Percentiles rank a stretch among this genome's conserved stretches.
Evolutionary conservation across 2,888 invertebrate species (phyloP).

Genomic region (Troides aeacus): DNA sequence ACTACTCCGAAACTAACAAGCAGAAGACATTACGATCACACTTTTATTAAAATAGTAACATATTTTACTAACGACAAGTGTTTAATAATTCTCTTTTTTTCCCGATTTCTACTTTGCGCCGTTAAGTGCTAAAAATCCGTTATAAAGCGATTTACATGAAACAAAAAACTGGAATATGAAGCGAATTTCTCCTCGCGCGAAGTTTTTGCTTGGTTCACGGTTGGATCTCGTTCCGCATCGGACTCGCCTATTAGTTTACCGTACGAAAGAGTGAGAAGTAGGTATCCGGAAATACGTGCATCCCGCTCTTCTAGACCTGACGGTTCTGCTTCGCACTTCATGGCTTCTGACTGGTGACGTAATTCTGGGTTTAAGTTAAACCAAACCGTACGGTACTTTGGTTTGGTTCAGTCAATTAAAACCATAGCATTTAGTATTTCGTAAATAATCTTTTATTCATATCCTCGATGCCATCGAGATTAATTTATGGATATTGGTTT

Average conservation of each 20-base stretch:
- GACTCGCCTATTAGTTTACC: conserved; percentile 49
- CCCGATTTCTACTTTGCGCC: conserved; percentile 17
- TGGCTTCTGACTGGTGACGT: conserved; percentile 17
- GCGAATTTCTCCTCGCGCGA: conserved; percentile 63
- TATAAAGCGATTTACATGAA: conserved; percentile 61
- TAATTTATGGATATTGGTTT: too few species aligned
- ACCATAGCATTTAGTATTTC: too few species aligned
- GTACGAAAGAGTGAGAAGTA: conserved; percentile 38
- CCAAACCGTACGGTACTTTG: not conserved
- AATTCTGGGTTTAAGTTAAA: conserved; percentile 2
- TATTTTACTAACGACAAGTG: not conserved
- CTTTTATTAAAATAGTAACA: too few species aligned
- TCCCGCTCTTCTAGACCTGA: conserved; percentile 25
- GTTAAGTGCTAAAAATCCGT: conserved; percentile 52
- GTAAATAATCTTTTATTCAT: too few species aligned
- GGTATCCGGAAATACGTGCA: conserved; percentile 4
- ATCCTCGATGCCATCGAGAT: too few species aligned
- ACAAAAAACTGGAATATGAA: conserved; percentile 56
- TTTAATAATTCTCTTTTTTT: conserved; percentile 4
- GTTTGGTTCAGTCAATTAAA: too few species aligned
- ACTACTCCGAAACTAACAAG: too few species aligned
- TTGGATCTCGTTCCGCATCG: conserved; percentile 57
- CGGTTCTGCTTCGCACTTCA: conserved; percentile 17
- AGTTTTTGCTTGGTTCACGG: conserved; percentile 62
- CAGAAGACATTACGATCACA: too few species aligned